These are phyloP conservation scores for Bemisia tabaci DNA, from an alignment of 1,140 invertebrate species.

Conservation along the genomic window DNA sequence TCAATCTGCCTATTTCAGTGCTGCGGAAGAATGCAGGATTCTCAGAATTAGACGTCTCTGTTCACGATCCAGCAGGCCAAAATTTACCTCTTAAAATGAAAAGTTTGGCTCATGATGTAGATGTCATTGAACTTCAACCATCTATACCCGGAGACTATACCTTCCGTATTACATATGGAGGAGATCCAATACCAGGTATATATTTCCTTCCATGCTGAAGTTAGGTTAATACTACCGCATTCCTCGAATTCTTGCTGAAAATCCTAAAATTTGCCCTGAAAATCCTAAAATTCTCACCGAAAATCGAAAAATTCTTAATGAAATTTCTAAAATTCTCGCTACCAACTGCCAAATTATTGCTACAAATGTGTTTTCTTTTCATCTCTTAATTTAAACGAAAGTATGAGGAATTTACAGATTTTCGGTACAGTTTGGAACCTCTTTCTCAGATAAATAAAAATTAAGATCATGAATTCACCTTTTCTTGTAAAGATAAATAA, in stretches of 20 bases:
- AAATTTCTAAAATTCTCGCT: too few species aligned
- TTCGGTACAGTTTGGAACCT: too few species aligned
- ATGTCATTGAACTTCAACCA: constrained; percentile 72
- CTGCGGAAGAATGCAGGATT: constrained; percentile 73
- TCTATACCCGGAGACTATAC: constrained; percentile 78
- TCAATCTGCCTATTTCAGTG: constrained; percentile 42
- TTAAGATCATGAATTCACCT: too few species aligned
- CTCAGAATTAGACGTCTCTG: constrained; percentile 77
- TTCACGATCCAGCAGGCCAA: constrained; percentile 76
- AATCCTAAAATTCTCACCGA: too few species aligned
- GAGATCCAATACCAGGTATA: constrained; percentile 37
- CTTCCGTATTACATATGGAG: constrained; percentile 76
- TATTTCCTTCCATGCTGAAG: neutral
- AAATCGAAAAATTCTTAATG: neutral
- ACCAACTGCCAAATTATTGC: too few species aligned
- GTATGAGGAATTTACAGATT: too few species aligned
- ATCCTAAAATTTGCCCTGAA: too few species aligned
- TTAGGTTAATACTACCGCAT: neutral
- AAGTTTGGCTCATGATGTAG: constrained; percentile 52
- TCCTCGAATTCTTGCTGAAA: too few species aligned
- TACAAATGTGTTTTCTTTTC: too few species aligned
- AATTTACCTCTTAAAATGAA: constrained; percentile 69
- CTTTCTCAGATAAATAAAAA: too few species aligned
- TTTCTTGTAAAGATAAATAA: too few species aligned
- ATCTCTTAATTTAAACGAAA: too few species aligned